Base-by-base conservation (phyloP, 2,888 invertebrate genomes). In the Elegia similella region DNA sequence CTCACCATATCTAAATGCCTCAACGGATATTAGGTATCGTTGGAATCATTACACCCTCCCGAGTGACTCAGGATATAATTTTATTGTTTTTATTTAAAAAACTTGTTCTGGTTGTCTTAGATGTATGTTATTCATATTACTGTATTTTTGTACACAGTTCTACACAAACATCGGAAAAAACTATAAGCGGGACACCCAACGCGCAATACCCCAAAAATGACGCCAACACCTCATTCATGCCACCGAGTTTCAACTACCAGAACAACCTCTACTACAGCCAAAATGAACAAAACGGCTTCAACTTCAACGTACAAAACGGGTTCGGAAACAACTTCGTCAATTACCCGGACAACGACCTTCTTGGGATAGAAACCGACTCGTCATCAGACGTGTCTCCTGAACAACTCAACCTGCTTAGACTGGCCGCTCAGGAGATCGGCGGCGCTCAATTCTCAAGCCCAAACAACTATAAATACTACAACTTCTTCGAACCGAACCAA, bases 351-450 rank as follows among this genome's bases (percentile, higher is more conserved):
- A 86, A 78, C 46, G 88, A 90, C 0, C 67, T 87, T 29, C 70
- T 88, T 0, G 83, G 81, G 7, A 69, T 88, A 2, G 88, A 88
- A n/a, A 65, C 82, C 0, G 88, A 87, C 12, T 60, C 78, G 0
- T 68, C 72, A 1, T 74, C 81, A 7, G 84, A 85, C 2, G 88
- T 88, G 0, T 82, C 88, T 0, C 88, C 87, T 1, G 92, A 89
- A 71, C 91, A 92, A 63, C 69, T 92, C 0, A 92, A 92, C 64
- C 66, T 92, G 47, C 75, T 92, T 58, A 80, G 91, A 66, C 71
- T 92, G 16, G 92, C 92, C n/a, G 90, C 92, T 3, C 92, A 92
- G 72, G 88, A 92, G 67, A 89, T 92, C 0, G 88, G 91, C 3
- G 90, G 90, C 2, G 90, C 91, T 2, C 91, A 91, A 61, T 90